Evolutionary conservation across 2,113 vertebrate species (phyloP).

Genomic region (Megalops atlanticus): DNA sequence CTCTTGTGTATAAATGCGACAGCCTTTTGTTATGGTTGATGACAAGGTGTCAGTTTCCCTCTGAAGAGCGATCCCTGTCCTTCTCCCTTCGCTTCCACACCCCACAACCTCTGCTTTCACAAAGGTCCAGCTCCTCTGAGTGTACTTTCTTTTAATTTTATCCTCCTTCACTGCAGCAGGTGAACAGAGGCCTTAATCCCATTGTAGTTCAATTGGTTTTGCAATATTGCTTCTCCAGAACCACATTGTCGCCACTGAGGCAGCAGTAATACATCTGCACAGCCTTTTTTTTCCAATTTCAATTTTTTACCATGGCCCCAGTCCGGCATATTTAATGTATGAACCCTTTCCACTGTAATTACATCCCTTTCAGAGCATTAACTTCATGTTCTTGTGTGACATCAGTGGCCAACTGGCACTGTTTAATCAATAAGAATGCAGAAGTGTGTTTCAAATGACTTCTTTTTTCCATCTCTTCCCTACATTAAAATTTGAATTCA

Average conservation of each 20-base stretch:
- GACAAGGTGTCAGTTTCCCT: background rate
- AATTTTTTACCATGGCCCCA: constrained; percentile 6
- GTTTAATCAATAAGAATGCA: constrained; percentile 23
- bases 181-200: constrained; percentile 19
- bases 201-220: constrained; percentile 28
- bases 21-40: background rate
- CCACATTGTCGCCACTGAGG: constrained; percentile 8
- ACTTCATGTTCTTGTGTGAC: constrained; percentile 14
- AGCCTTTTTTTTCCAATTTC: constrained; percentile 11
- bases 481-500: too few relatives aligned
- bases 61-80: background rate
- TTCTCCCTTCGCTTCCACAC: background rate
- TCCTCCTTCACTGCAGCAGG: background rate
- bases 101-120: background rate
- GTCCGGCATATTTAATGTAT: constrained; percentile 25
- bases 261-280: constrained; percentile 10
- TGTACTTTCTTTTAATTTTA: constrained; percentile 30
- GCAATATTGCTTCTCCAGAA: constrained; percentile 22
- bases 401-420: constrained; percentile 4
- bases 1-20: too few relatives aligned
- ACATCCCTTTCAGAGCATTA: constrained; percentile 23
- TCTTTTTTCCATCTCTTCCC: too few relatives aligned
- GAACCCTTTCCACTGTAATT: constrained; percentile 20
- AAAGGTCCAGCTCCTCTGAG: background rate
- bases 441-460: constrained; percentile 11